Conservation (phyloP, 35 echinoderm and acorn worm genomes). For the Apostichopus parvimensis region DNA sequence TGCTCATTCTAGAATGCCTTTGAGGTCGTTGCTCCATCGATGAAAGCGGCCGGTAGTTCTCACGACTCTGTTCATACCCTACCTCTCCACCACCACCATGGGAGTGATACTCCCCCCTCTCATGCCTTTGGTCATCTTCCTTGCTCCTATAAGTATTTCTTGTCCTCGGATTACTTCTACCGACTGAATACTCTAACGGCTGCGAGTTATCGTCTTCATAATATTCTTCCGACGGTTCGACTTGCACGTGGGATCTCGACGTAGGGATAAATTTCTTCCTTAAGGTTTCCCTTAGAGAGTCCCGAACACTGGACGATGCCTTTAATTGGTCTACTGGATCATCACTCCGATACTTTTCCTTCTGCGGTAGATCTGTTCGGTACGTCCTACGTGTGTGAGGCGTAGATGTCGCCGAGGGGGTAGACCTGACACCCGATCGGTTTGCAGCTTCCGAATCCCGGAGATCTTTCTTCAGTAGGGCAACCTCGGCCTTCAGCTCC, state of each 20-base stretch:
- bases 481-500: constrained; percentile 30
- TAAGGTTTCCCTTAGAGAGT: constrained; percentile 37
- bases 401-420: constrained; percentile 32
- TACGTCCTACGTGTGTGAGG: background rate
- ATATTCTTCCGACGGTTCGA: background rate
- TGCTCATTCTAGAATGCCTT: background rate
- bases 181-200: background rate
- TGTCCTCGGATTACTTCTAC: background rate
- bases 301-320: background rate
- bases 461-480: background rate
- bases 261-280: constrained; percentile 39
- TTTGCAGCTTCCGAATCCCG: background rate
- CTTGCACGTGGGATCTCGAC: background rate
- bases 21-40: background rate
- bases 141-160: background rate
- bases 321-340: background rate
- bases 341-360: background rate
- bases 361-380: background rate
- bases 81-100: background rate
- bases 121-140: background rate
- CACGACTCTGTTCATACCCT: background rate
- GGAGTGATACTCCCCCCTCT: background rate
- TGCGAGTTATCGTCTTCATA: background rate
- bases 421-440: background rate
- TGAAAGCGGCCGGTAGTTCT: constrained; percentile 5